Evolutionary conservation across 2,113 vertebrate species (phyloP).

Genomic region (Nothocercus julius): DNA sequence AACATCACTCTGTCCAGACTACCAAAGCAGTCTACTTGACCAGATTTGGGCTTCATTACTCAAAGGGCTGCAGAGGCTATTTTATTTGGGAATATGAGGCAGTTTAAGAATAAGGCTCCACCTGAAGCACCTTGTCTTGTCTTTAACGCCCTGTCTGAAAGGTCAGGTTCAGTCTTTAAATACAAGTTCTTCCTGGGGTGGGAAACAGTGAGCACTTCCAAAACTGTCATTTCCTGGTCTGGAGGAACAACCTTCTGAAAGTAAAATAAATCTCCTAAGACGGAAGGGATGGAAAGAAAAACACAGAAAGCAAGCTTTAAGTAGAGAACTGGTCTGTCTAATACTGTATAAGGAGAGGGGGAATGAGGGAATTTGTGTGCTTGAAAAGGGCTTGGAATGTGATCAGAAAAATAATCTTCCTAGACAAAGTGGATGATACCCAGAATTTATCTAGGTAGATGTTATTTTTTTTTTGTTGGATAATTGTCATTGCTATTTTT

Average conservation of each 20-base stretch:
- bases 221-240: neutral
- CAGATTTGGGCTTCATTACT: neutral
- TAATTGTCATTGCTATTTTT: neutral
- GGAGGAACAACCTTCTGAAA: neutral
- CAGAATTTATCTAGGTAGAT: neutral
- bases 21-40: neutral
- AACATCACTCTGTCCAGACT: neutral
- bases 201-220: fast-evolving
- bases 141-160: neutral
- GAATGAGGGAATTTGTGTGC: neutral
- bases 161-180: neutral
- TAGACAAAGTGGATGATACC: neutral
- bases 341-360: neutral
- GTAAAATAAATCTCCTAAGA: neutral
- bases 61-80: neutral
- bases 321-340: neutral
- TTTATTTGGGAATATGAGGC: neutral
- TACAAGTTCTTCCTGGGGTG: neutral
- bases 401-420: neutral
- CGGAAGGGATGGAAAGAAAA: neutral
- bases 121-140: neutral
- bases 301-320: fast-evolving
- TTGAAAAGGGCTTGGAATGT: neutral
- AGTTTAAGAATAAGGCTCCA: neutral
- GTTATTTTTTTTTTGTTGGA: neutral